A percentile compares a stretch with the other conserved stretches of the same genome.
phyloP scores from a whole-genome alignment of 2,888 invertebrate species.

The Brenthis ino region DNA sequence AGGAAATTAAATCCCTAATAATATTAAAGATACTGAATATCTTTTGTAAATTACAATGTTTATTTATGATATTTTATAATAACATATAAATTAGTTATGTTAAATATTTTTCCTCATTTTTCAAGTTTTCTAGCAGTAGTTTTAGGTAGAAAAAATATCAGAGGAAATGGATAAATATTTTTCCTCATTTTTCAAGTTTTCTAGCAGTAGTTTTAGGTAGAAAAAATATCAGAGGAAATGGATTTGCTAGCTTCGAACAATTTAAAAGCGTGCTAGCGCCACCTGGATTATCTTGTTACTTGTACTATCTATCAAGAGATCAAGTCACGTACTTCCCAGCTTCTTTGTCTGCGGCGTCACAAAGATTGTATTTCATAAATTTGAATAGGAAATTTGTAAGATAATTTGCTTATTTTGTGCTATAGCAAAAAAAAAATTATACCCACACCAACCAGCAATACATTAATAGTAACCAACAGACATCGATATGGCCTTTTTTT shows the following conservation, averaged over 20 bases:
- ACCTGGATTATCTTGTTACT: constrained; percentile 19
- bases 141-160: neutral
- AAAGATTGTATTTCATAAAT: constrained; percentile 17
- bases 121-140: too few species aligned
- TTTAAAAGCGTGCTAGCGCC: constrained; percentile 4
- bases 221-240: neutral
- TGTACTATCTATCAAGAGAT: constrained; percentile 17
- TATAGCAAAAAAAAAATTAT: neutral
- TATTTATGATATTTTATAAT: too few species aligned
- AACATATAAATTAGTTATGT: too few species aligned
- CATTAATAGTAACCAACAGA: too few species aligned
- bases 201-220: neutral
- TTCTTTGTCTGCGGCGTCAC: constrained; percentile 16
- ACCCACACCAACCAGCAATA: neutral
- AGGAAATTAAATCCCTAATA: too few species aligned
- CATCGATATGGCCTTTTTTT: too few species aligned
- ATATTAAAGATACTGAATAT: too few species aligned
- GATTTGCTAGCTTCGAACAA: constrained; percentile 2
- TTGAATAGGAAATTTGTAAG: constrained; percentile 13
- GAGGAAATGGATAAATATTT: neutral
- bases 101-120: neutral
- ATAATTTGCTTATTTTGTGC: constrained; percentile 6
- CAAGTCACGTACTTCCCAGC: constrained; percentile 16
- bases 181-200: neutral
- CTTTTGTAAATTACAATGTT: too few species aligned